These are phyloP conservation scores for Amphiprion clarkii DNA, from an alignment of 2,797 vertebrate genomes.

Conservation along the genomic window DNA sequence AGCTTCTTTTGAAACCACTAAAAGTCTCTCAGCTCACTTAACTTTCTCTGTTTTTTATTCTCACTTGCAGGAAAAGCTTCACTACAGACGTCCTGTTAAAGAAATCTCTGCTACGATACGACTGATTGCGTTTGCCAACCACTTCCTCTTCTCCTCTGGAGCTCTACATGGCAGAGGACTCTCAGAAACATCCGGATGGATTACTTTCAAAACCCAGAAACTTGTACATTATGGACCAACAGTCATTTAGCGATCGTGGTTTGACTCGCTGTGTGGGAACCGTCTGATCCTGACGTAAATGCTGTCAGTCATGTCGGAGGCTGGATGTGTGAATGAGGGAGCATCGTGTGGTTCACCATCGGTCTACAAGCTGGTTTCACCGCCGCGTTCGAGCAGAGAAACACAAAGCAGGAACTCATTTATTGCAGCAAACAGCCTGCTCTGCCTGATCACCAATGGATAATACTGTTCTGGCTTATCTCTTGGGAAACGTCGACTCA, in stretches of 20 bases:
- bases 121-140: conserved; percentile 20
- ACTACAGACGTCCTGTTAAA: background rate
- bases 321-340: conserved; percentile 35
- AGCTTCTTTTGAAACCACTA: conserved; percentile 3
- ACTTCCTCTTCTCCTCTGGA: conserved; percentile 34
- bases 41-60: background rate
- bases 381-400: conserved; percentile 29
- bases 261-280: conserved; percentile 23
- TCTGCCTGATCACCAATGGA: conserved; percentile 16
- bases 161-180: conserved; percentile 7
- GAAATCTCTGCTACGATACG: conserved; percentile 12
- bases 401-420: conserved; percentile 29
- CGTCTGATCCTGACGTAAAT: conserved; percentile 19
- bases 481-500: conserved; percentile 12
- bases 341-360: conserved; percentile 39
- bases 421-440: conserved; percentile 11
- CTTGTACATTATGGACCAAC: conserved; percentile 25
- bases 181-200: conserved; percentile 37
- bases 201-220: conserved; percentile 28
- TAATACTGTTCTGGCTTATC: background rate
- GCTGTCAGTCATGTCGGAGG: conserved; percentile 64
- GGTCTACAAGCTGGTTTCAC: conserved; percentile 23
- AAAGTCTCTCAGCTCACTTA: conserved; percentile 5
- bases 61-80: conserved; percentile 46
- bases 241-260: conserved; percentile 4